Evolutionary conservation across 2,113 vertebrate genomes (phyloP), one percentile per base, ranked within the genome.

Genomic region (Agelaius phoeniceus): DNA sequence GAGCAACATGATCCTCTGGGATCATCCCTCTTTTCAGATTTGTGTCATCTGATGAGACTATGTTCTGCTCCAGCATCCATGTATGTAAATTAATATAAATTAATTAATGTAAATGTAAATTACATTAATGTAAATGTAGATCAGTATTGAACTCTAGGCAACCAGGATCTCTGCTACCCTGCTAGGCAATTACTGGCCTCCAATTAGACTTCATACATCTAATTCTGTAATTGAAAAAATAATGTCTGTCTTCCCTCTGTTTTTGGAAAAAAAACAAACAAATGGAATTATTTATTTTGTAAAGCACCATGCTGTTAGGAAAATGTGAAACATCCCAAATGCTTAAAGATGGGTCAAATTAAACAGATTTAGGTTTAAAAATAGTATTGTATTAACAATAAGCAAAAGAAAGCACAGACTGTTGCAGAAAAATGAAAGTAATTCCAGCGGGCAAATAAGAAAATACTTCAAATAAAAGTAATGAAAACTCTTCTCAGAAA

Each of bases 381-480:
- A 62, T 48, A 79, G 6, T 11, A 39, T 46, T 3, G 1, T 39
- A 30, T 41, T 82, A 93, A 46, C 52, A 84, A 66, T 37, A 84
- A 84, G 51, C 23, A 74, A 89, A 93, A 87, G 46, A 87, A 89
- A 62, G 49, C 73, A 87, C 61, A 77, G 57, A 63, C 15, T 59
- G 5, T 77, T 62, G 8, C 13, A 82, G 39, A 69, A 74, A 89
- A 91, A 84, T 46, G 17, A 75, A 89, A 66, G 30, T 51, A 58
- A 82, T 78, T 75, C 39, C 13, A 58, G 19, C 35, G 79, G 74
- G 81, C 58, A 87, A 63, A 68, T 33, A 75, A 75, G 39, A 89
- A 59, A 81, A 77, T 8, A 59, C 78, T 94, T 91, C 52, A 93
- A 91, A 68, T 57, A 87, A 63, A 94, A 87, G 33, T 41, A 91